A percentile compares a stretch with the other conserved stretches of the same genome.
These are phyloP conservation scores for Picathartes gymnocephalus DNA, from an alignment of 2,113 vertebrate species.

Conservation along the genomic window DNA sequence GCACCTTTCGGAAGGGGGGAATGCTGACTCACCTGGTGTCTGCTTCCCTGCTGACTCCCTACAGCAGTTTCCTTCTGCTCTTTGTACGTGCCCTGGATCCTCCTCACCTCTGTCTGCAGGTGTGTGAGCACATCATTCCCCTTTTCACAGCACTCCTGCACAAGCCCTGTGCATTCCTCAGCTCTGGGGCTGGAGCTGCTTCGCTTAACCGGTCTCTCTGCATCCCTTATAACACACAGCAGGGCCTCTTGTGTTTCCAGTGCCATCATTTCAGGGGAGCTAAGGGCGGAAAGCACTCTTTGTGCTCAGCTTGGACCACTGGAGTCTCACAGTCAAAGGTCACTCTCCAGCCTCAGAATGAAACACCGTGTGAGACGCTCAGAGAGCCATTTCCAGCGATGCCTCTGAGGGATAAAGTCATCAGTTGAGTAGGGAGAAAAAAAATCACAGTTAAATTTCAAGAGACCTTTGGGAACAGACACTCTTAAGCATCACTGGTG, in stretches of 20 bases:
- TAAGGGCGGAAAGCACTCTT: neutral
- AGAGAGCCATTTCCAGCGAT: neutral
- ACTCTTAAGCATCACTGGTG: neutral
- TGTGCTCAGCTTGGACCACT: neutral
- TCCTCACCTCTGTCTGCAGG: neutral
- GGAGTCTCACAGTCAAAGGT: neutral
- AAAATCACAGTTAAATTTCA: neutral
- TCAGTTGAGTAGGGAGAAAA: neutral
- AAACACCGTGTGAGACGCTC: neutral
- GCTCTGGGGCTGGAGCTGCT: fast-evolving
- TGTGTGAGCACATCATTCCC: neutral
- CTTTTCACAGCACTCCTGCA: neutral
- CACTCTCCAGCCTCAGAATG: neutral
- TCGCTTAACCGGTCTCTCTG: neutral
- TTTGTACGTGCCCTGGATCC: neutral
- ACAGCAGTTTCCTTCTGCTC: neutral
- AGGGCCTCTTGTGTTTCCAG: neutral
- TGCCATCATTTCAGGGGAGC: neutral
- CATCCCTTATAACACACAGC: neutral
- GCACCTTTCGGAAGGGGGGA: neutral
- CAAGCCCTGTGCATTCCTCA: neutral
- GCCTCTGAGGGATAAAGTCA: neutral
- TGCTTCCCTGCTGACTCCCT: neutral
- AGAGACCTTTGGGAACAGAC: neutral
- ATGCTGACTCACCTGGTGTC: neutral